These are phyloP conservation scores for Conus canariensis DNA, from an alignment of 2,888 invertebrate species.

Conservation along the genomic window DNA sequence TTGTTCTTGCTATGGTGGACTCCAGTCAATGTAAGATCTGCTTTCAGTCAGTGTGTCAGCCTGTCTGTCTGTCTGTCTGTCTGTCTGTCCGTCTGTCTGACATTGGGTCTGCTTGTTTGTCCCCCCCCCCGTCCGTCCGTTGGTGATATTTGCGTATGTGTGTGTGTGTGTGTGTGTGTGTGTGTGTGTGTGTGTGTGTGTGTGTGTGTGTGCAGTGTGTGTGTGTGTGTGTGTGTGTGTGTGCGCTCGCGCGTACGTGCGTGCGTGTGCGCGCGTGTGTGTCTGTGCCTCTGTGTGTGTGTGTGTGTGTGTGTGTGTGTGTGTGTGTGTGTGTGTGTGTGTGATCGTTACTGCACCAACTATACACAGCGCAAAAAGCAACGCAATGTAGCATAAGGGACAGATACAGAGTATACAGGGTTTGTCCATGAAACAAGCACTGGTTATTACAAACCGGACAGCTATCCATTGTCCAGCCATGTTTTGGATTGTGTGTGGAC, in stretches of 20 bases:
- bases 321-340: neutral
- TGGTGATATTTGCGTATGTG: neutral
- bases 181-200: neutral
- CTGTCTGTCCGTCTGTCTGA: neutral
- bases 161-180: neutral
- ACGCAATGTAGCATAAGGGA: too few relatives aligned
- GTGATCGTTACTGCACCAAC: neutral
- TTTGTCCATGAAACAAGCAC: too few relatives aligned
- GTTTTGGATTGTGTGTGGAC: conserved; percentile 25
- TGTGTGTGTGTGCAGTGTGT: neutral
- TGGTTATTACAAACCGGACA: too few relatives aligned
- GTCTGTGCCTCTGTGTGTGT: neutral
- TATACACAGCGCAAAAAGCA: too few relatives aligned
- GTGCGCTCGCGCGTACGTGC: neutral
- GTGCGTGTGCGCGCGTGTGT: neutral
- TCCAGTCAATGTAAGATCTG: conserved; percentile 81
- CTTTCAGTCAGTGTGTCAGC: too few relatives aligned
- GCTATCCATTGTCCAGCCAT: too few relatives aligned
- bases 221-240: neutral
- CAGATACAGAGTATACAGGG: too few relatives aligned
- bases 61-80: neutral
- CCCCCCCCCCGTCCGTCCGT: neutral
- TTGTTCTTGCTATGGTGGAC: conserved; percentile 93
- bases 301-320: neutral
- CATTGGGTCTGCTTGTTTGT: neutral